Evolutionary conservation across 1,140 invertebrate genomes (phyloP), one percentile per base, ranked within the genome.

Genomic region (Acromyrmex echinatior): DNA sequence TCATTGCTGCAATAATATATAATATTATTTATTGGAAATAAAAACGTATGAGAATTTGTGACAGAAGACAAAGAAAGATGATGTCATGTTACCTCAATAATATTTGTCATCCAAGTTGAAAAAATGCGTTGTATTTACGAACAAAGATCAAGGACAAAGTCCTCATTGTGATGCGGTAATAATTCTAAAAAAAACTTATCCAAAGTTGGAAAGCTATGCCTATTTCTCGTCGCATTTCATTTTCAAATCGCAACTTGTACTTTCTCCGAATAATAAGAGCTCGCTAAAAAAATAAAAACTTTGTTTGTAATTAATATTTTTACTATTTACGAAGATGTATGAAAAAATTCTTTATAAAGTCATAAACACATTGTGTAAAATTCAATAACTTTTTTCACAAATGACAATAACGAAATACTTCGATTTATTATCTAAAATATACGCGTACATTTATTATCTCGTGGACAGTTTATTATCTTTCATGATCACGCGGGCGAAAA

Each of bases 81-180:
- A 12, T 16, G 39, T 68, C 28, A 51, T 7, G 1, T 28, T 68
- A 16, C 3, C 10, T 14, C 1, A 63, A 60, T 18, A 18, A 78
- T 10, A 14, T 35, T 35, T 25, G 7, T 3, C 49, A 56, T 65
- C 18, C 45, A 16, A 60, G 18, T 10, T 3, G n/a, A n/a, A 56
- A 16, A 39, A 49, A 25, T n/a, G 9, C 5, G 2, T 12, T 5
- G 18, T 28, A 28, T 58, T 82, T 53, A 45, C 18, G 68, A 31
- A 21, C 39, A 65, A 84, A 84, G 58, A 51, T 18, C 80, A 74
- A 18, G 53, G 10, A 18, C 28, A 63, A 84, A 84, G 80, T 84
- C 56, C 70, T 31, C 39, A 2, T 9, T 2, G 35, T 35, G 25
- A 51, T 35, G 39, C 25, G 14, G 21, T 76, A 51, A 63, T 62